phyloP scores from a whole-genome alignment of 2,113 vertebrate species.

The Brachyhypopomus gauderio region DNA sequence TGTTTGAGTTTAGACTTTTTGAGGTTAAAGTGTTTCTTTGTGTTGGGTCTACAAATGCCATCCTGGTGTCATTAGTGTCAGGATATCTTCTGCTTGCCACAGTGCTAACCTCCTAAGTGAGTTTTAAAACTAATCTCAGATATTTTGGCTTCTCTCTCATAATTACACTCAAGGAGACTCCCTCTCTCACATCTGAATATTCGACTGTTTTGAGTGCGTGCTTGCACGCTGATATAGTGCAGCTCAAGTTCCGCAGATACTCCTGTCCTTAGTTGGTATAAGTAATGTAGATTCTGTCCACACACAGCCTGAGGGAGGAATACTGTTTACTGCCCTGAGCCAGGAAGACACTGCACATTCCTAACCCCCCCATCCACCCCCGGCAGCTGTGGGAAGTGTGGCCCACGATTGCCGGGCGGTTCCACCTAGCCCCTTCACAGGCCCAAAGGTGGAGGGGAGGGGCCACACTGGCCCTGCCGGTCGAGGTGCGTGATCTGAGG shows the following conservation, averaged over 20 bases:
- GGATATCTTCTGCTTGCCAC: not conserved
- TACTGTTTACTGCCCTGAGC: slow-evolving; percentile 61
- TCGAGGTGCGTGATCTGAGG: too few species aligned
- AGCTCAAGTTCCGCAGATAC: not conserved
- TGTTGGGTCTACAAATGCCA: not conserved
- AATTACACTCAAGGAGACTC: not conserved
- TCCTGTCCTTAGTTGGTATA: not conserved
- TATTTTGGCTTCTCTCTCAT: not conserved
- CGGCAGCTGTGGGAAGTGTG: slow-evolving; percentile 53
- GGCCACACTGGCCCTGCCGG: too few species aligned
- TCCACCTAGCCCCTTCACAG: slow-evolving; percentile 48
- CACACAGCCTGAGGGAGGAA: slow-evolving; percentile 60
- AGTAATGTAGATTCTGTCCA: slow-evolving; percentile 57
- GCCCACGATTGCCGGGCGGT: slow-evolving; percentile 52
- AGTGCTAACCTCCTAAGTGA: not conserved
- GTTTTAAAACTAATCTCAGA: not conserved
- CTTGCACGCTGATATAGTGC: not conserved
- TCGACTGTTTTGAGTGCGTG: not conserved
- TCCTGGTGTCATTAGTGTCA: not conserved
- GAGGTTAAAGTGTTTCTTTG: not conserved
- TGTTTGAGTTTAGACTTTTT: slow-evolving; percentile 9
- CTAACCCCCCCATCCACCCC: slow-evolving; percentile 8
- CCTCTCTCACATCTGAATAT: not conserved
- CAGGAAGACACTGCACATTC: slow-evolving; percentile 59
- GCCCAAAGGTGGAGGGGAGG: too few species aligned